A percentile compares a stretch with the other conserved stretches of the same genome.
These are phyloP conservation scores for Apotomis capreana DNA, from an alignment of 2,888 invertebrate species.

Conservation along the genomic window DNA sequence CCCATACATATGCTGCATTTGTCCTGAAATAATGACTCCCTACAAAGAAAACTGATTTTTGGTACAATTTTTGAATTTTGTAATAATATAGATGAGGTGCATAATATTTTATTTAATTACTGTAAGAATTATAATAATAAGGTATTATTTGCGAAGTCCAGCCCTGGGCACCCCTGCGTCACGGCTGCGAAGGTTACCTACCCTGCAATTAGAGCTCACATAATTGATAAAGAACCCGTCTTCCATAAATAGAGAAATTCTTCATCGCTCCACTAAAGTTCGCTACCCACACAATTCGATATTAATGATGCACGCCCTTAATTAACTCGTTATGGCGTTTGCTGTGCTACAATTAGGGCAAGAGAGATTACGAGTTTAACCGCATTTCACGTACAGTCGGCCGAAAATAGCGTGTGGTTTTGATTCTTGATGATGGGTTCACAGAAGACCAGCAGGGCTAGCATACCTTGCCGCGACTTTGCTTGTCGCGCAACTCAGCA, in stretches of 20 bases:
- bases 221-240: constrained; percentile 71
- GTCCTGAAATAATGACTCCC: no score
- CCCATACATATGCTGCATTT: no score
- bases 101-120: not conserved
- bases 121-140: not conserved
- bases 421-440: not conserved
- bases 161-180: constrained; percentile 57
- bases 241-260: constrained; percentile 64
- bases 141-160: constrained; percentile 45
- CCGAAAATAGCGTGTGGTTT: not conserved
- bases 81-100: not conserved
- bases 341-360: not conserved
- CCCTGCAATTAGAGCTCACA: constrained; percentile 68
- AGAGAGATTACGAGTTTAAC: constrained; percentile 7
- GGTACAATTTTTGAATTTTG: no score
- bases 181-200: constrained; percentile 62
- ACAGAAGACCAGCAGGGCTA: no score
- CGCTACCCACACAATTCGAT: constrained; percentile 27
- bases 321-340: constrained; percentile 11
- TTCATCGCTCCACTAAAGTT: constrained; percentile 36
- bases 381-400: not conserved
- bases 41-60: no score
- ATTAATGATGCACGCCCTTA: constrained; percentile 23
- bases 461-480: no score
- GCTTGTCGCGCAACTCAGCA: no score